These are phyloP conservation scores for Ornithoptera alexandrae DNA, from an alignment of 2,888 invertebrate species.

Conservation along the genomic window DNA sequence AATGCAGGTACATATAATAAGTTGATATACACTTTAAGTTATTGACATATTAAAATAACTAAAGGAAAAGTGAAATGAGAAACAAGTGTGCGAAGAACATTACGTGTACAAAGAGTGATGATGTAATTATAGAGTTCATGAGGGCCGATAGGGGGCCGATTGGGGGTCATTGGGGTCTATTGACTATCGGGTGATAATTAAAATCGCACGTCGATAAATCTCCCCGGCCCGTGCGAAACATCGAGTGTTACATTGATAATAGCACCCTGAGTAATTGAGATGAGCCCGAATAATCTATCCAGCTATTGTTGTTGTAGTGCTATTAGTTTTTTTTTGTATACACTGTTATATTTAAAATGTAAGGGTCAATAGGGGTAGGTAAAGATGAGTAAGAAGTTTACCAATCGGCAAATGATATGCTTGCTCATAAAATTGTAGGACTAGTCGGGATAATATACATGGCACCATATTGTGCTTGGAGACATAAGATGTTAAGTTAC, in stretches of 20 bases:
- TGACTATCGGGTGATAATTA: constrained; percentile 66
- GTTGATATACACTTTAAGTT: too few species aligned
- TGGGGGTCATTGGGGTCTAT: constrained; percentile 36
- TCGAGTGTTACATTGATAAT: constrained; percentile 51
- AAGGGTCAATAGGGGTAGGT: background rate
- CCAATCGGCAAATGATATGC: too few species aligned
- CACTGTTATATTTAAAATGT: background rate
- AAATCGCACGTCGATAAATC: constrained; percentile 66
- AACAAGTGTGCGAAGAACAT: constrained; percentile 4
- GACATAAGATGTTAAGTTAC: too few species aligned
- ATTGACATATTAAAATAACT: background rate
- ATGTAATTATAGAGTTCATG: constrained; percentile 35
- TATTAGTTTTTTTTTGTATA: background rate
- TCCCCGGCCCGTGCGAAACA: constrained; percentile 63
- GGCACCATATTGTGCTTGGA: too few species aligned
- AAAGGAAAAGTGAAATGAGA: background rate
- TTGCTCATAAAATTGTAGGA: too few species aligned
- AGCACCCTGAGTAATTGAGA: constrained; percentile 47
- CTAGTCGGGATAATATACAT: too few species aligned
- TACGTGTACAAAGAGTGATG: constrained; percentile 28
- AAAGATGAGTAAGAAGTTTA: too few species aligned
- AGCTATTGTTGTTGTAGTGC: constrained; percentile 38
- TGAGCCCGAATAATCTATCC: constrained; percentile 43
- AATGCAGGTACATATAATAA: too few species aligned
- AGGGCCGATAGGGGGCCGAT: constrained; percentile 18